These are phyloP conservation scores for Netelia virgata DNA, from an alignment of 2,888 invertebrate species.

Conservation along the genomic window DNA sequence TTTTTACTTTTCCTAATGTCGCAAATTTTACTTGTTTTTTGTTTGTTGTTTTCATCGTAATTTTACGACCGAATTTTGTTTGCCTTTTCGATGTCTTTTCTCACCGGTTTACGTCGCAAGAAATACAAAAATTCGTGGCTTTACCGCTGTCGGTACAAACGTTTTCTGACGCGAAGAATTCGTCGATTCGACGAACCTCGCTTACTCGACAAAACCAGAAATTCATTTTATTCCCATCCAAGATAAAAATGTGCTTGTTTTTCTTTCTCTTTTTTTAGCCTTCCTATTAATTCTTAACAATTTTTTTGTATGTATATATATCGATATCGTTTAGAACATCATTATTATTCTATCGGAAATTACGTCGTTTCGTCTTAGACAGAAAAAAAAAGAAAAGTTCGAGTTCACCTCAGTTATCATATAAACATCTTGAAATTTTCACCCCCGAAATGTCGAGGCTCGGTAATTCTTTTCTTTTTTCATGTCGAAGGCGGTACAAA, in stretches of 20 bases:
- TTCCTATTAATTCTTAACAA: slow-evolving; percentile 35
- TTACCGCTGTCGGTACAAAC: slow-evolving; percentile 7
- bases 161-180: slow-evolving; percentile 13
- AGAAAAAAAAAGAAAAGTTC: slow-evolving; percentile 23
- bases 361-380: slow-evolving; percentile 42
- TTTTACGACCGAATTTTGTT: slow-evolving; percentile 7
- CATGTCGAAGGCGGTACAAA: slow-evolving; percentile 36
- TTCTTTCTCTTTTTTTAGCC: not conserved
- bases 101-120: slow-evolving; percentile 18
- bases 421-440: slow-evolving; percentile 38
- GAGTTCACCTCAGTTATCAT: slow-evolving; percentile 12
- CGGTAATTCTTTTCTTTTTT: not conserved
- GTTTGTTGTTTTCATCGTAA: not conserved
- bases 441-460: not conserved
- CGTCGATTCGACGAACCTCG: slow-evolving; percentile 21
- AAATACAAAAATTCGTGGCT: slow-evolving; percentile 8
- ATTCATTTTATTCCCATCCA: slow-evolving; percentile 7
- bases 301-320: slow-evolving; percentile 49
- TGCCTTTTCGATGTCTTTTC: slow-evolving; percentile 27
- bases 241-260: slow-evolving; percentile 50
- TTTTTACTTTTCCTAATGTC: not conserved
- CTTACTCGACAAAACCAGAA: slow-evolving; percentile 32
- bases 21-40: slow-evolving; percentile 5
- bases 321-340: slow-evolving; percentile 34
- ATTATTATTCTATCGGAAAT: slow-evolving; percentile 42